Percentiles rank a stretch among this genome's conserved stretches.
Conservation (phyloP, 2,113 vertebrate species). For the Plecotus auritus region DNA sequence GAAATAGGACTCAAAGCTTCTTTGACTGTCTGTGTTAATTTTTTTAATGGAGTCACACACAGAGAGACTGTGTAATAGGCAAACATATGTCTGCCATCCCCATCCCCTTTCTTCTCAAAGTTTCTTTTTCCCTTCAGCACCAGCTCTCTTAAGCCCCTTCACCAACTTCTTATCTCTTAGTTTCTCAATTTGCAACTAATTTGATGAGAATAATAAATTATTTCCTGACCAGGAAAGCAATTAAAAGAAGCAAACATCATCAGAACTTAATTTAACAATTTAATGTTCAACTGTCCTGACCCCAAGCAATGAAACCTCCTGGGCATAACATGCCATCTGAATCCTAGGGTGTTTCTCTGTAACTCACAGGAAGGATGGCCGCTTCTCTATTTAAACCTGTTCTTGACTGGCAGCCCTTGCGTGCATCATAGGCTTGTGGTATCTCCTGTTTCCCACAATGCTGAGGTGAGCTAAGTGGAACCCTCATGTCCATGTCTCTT, state of each 20-base stretch:
- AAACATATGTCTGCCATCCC: neutral
- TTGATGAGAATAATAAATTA: conserved; percentile 9
- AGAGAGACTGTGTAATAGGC: neutral
- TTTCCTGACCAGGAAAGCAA: neutral
- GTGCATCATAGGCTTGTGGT: neutral
- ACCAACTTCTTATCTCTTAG: neutral
- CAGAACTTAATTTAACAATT: conserved; percentile 18
- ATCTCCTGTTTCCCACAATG: neutral
- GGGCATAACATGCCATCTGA: neutral
- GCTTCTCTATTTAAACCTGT: neutral
- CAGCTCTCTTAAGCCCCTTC: neutral
- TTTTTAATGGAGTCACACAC: neutral
- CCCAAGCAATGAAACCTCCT: neutral
- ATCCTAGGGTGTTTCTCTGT: neutral
- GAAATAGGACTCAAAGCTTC: neutral
- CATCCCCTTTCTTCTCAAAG: neutral
- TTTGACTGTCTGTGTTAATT: neutral
- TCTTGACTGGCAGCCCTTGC: neutral
- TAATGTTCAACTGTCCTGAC: neutral
- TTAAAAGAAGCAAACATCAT: neutral
- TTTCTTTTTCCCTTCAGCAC: neutral
- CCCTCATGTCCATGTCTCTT: neutral
- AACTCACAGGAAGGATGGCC: neutral
- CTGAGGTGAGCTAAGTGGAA: neutral
- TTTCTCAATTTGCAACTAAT: conserved; percentile 1